Conservation (phyloP, 2,113 vertebrate species). For the Hipposideros armiger region DNA sequence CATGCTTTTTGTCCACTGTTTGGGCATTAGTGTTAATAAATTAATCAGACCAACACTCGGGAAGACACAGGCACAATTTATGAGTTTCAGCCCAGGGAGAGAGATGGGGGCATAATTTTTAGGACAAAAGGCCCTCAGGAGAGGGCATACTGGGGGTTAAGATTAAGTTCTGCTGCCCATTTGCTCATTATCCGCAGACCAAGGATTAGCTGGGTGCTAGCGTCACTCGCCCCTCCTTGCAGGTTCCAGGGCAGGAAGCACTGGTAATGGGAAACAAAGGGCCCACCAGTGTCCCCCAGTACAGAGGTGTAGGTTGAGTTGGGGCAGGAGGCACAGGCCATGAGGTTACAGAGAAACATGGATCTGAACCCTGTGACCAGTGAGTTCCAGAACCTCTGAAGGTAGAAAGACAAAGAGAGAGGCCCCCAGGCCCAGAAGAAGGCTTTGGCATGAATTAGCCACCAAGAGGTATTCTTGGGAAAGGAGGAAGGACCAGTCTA, state of each 20-base stretch:
- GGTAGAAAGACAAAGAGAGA: not conserved
- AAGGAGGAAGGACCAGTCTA: not conserved
- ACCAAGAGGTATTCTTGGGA: not conserved
- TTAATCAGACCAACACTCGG: not conserved
- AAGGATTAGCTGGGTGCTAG: not conserved
- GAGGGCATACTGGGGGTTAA: not conserved
- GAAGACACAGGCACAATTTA: not conserved
- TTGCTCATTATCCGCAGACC: not conserved
- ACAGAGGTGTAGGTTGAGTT: not conserved
- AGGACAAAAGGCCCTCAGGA: not conserved
- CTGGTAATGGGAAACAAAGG: not conserved
- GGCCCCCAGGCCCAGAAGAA: not conserved
- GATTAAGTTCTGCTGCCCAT: not conserved
- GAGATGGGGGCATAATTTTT: not conserved
- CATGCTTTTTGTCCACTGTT: not conserved
- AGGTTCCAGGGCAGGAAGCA: not conserved
- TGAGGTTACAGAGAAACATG: not conserved
- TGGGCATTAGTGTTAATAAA: not conserved
- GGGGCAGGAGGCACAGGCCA: not conserved
- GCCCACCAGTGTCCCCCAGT: not conserved
- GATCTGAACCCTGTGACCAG: not conserved
- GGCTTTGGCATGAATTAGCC: not conserved
- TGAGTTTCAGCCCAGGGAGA: not conserved
- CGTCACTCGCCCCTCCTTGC: not conserved
- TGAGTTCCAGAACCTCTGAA: not conserved